These are phyloP conservation scores for Yoshiicerus persimilis DNA, from an alignment of 1,140 invertebrate genomes.

Conservation along the genomic window DNA sequence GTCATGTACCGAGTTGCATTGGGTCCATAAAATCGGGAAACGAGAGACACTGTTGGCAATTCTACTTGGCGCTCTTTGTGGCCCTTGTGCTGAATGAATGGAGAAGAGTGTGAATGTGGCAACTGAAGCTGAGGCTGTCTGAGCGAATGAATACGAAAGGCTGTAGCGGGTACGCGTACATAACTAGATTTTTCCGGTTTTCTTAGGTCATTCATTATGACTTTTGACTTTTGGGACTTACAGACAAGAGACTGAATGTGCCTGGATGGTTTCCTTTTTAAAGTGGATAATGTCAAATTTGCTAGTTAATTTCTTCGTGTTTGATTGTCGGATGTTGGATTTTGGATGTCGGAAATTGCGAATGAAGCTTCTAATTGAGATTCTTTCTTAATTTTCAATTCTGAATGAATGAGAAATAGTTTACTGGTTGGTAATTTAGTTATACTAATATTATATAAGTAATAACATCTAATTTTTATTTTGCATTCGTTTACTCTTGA, in stretches of 20 bases:
- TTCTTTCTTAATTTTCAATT: neutral
- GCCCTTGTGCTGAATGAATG: constrained; percentile 10
- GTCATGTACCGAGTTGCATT: neutral
- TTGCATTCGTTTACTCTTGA: no score
- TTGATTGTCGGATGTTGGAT: neutral
- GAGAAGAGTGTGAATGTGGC: constrained; percentile 5
- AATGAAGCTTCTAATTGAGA: neutral
- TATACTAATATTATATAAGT: no score
- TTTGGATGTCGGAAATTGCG: neutral
- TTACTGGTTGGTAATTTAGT: neutral
- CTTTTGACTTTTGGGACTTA: neutral
- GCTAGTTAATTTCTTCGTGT: neutral
- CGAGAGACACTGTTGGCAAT: neutral
- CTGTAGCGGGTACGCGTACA: neutral
- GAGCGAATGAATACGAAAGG: constrained; percentile 9
- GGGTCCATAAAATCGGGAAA: constrained; percentile 21
- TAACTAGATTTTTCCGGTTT: constrained; percentile 10
- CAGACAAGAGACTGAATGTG: neutral
- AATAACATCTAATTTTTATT: no score
- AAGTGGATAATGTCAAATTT: neutral
- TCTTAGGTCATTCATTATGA: neutral
- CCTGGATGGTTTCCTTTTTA: neutral
- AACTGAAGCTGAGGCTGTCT: neutral
- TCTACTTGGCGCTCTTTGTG: constrained; percentile 3
- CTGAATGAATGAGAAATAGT: neutral